Conservation (phyloP, 2,888 invertebrate species). For the Podabrus alpinus region DNA sequence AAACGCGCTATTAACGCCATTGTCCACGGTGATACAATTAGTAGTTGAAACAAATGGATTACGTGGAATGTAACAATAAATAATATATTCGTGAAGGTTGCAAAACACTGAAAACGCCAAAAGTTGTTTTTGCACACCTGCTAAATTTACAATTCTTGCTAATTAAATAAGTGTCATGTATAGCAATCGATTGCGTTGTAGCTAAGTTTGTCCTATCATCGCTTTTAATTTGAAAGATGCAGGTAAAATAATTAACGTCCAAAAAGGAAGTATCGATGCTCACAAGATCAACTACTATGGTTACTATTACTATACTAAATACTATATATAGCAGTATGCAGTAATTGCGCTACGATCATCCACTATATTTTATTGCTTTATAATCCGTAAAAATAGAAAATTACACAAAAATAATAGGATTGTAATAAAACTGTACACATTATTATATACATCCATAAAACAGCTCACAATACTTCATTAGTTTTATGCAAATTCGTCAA, state of each 20-base stretch:
- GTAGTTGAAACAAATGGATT: background rate
- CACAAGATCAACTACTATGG: background rate
- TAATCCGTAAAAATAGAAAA: background rate
- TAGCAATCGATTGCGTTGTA: background rate
- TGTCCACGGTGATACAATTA: background rate
- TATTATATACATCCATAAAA: background rate
- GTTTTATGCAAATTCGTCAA: background rate
- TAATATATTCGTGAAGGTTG: background rate
- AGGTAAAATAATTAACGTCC: background rate
- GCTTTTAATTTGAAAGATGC: background rate
- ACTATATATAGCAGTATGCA: background rate
- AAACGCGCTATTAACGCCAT: background rate
- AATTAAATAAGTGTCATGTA: background rate
- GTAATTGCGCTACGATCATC: background rate
- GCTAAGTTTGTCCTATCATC: background rate
- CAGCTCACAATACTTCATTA: background rate
- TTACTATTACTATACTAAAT: too few relatives aligned
- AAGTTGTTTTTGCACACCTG: background rate
- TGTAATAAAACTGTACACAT: background rate
- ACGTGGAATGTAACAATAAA: background rate
- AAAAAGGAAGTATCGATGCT: background rate
- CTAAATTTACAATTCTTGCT: background rate
- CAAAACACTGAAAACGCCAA: background rate
- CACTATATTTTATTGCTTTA: background rate
- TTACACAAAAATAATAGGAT: background rate